Evolutionary conservation across 2,113 vertebrate genomes (phyloP).

Genomic region (Jaculus jaculus): DNA sequence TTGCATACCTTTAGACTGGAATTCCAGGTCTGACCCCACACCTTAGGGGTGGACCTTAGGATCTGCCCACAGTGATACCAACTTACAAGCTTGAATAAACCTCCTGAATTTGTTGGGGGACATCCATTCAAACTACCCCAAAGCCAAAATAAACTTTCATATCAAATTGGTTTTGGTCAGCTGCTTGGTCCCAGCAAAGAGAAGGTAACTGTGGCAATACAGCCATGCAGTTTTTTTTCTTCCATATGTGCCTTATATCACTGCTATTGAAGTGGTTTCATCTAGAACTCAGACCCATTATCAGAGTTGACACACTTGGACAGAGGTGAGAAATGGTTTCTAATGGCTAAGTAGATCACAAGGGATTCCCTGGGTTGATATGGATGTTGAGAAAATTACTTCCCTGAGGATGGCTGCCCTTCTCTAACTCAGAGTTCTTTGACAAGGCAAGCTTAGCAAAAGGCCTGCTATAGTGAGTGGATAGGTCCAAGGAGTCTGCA

Average conservation of each 20-base stretch:
- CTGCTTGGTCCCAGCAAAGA: too few species aligned
- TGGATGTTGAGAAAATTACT: background rate
- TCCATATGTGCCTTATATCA: background rate
- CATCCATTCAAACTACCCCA: too few species aligned
- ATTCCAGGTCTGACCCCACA: too few species aligned
- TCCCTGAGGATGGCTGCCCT: background rate
- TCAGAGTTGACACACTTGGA: background rate
- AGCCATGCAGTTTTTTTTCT: background rate
- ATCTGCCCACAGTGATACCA: too few species aligned
- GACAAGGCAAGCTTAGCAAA: background rate
- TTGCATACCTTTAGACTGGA: too few species aligned
- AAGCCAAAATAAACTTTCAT: too few species aligned
- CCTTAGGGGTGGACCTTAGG: too few species aligned
- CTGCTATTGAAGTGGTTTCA: background rate
- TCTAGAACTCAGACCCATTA: background rate
- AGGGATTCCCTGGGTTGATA: background rate
- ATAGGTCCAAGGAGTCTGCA: background rate
- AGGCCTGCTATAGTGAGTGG: background rate
- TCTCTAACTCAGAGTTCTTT: background rate
- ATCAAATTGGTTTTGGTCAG: too few species aligned
- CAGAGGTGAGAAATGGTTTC: background rate
- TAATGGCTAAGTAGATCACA: background rate
- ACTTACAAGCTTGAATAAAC: too few species aligned
- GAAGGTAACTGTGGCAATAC: background rate
- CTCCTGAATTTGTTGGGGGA: too few species aligned